These are phyloP conservation scores for Heteromormyrus szaboi DNA, from an alignment of 2,797 vertebrate genomes.

Conservation along the genomic window DNA sequence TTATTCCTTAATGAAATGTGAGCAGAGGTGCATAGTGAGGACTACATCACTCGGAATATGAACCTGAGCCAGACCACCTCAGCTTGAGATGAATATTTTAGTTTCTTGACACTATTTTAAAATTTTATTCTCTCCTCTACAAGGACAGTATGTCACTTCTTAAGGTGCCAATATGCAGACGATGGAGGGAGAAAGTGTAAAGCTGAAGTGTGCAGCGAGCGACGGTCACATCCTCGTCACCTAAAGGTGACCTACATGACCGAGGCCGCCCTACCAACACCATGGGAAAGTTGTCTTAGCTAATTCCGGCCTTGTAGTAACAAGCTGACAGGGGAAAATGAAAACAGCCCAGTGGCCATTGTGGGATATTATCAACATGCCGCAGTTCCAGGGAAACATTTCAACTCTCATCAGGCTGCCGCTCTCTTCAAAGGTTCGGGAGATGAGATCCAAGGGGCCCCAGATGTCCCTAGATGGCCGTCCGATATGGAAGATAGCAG, in stretches of 20 bases:
- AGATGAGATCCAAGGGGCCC: not conserved
- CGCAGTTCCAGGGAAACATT: not conserved
- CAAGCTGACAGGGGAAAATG: slow-evolving; percentile 16
- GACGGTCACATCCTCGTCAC: not conserved
- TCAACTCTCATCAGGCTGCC: not conserved
- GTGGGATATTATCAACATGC: slow-evolving; percentile 9
- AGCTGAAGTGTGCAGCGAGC: not conserved
- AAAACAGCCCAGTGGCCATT: not conserved
- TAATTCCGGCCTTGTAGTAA: slow-evolving; percentile 6
- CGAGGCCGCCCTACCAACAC: too few species aligned
- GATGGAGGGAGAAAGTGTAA: not conserved
- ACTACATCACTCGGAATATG: slow-evolving; percentile 21
- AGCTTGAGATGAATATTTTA: not conserved
- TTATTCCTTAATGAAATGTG: slow-evolving; percentile 53
- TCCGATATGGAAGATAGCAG: not conserved
- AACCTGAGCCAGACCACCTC: not conserved
- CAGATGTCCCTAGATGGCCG: not conserved
- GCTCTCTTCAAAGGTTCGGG: not conserved
- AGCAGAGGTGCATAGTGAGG: slow-evolving; percentile 43
- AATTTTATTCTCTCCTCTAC: not conserved
- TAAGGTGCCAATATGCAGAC: not conserved
- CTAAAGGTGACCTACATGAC: not conserved
- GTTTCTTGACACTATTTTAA: not conserved
- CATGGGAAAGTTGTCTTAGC: slow-evolving; percentile 21
- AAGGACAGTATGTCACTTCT: not conserved